phyloP scores from a whole-genome alignment of 2,888 invertebrate species.

The Fragum whitleyi region DNA sequence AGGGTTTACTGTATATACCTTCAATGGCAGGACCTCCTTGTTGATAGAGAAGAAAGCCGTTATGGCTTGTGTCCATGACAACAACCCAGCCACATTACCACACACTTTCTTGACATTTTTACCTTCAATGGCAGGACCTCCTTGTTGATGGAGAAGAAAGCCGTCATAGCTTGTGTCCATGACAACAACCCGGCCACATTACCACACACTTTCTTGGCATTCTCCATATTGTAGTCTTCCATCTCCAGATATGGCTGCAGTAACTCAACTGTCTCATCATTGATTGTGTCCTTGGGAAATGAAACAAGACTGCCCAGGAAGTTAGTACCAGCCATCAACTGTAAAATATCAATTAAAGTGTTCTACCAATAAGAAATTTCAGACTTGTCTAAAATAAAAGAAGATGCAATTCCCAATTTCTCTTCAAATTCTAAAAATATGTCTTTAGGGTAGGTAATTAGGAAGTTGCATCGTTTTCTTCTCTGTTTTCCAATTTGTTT shows the following conservation, averaged over 20 bases:
- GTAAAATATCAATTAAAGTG: slow-evolving; percentile 15
- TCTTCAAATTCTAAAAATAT: too few relatives aligned
- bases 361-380: too few relatives aligned
- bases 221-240: slow-evolving; percentile 85
- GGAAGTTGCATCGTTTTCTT: too few relatives aligned
- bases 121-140: slow-evolving; percentile 85
- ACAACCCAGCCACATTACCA: slow-evolving; percentile 85
- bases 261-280: slow-evolving; percentile 85
- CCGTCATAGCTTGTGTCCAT: slow-evolving; percentile 85
- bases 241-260: slow-evolving; percentile 83
- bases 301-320: slow-evolving; percentile 90
- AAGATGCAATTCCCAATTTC: too few relatives aligned
- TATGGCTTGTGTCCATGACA: slow-evolving; percentile 85
- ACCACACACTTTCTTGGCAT: slow-evolving; percentile 85
- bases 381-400: too few relatives aligned
- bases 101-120: slow-evolving; percentile 84
- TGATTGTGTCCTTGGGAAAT: slow-evolving; percentile 89
- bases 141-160: slow-evolving; percentile 85
- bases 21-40: slow-evolving; percentile 85
- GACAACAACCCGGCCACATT: slow-evolving; percentile 85
- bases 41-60: slow-evolving; percentile 85
- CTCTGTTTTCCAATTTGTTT: too few relatives aligned
- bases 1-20: too few relatives aligned
- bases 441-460: too few relatives aligned
- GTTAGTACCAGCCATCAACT: slow-evolving; percentile 83